phyloP scores from a whole-genome alignment of 1,140 invertebrate genomes.

The Aphidius gifuensis region DNA sequence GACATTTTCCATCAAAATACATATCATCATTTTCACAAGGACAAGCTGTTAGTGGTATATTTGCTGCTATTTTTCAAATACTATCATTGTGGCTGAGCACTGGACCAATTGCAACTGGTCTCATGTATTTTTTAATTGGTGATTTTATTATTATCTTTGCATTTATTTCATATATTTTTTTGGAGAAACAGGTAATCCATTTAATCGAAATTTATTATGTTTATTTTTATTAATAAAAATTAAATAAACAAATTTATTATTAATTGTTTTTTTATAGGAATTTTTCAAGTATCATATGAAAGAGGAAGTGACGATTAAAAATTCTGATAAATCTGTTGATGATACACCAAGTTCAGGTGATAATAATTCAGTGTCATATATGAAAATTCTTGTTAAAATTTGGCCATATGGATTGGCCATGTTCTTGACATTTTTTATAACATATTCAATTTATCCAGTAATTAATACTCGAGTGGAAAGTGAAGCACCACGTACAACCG shows the following conservation, averaged over 20 bases:
- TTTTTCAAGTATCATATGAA: constrained; percentile 70
- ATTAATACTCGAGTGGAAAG: constrained; percentile 79
- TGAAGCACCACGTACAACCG: constrained; percentile 50
- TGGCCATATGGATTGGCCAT: constrained; percentile 72
- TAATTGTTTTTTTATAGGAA: constrained; percentile 44
- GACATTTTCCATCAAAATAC: constrained; percentile 80
- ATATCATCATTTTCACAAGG: constrained; percentile 84
- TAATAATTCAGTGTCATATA: constrained; percentile 39
- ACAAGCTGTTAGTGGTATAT: constrained; percentile 85
- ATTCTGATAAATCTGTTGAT: constrained; percentile 41
- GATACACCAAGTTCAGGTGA: constrained; percentile 42
- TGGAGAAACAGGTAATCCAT: constrained; percentile 66
- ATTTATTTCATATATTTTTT: constrained; percentile 66
- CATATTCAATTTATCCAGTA: constrained; percentile 79
- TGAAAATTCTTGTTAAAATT: constrained; percentile 65
- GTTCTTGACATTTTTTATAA: constrained; percentile 75
- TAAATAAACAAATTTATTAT: not conserved
- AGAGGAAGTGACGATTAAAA: constrained; percentile 41
- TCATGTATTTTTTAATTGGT: constrained; percentile 84
- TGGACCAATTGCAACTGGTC: constrained; percentile 72
- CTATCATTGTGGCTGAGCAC: constrained; percentile 77
- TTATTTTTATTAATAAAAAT: too few relatives aligned
- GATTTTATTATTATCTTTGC: constrained; percentile 69
- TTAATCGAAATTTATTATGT: not conserved
- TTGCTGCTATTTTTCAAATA: constrained; percentile 81